Evolutionary conservation across 2,888 invertebrate genomes (phyloP).

Genomic region (Hydriomena furcata): DNA sequence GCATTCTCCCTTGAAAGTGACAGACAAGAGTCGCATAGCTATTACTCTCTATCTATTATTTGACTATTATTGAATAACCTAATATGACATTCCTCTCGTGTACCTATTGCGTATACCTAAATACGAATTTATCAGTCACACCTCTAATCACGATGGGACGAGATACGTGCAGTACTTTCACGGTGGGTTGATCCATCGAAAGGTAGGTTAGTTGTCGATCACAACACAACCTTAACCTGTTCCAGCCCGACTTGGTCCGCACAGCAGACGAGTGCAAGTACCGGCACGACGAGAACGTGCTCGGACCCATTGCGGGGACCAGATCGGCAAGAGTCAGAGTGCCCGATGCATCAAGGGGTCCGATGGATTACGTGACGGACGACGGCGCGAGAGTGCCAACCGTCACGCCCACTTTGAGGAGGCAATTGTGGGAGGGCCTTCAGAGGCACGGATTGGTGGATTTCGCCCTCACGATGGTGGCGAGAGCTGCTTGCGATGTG

Average conservation of each 20-base stretch:
- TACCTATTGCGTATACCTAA: too few species aligned
- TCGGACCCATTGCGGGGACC: conserved; percentile 54
- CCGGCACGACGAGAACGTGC: conserved; percentile 94
- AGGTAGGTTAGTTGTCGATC: too few species aligned
- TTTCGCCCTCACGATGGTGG: conserved; percentile 87
- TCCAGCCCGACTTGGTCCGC: conserved; percentile 66
- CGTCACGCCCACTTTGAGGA: conserved; percentile 86
- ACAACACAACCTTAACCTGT: too few species aligned
- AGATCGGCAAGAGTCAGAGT: conserved; percentile 82
- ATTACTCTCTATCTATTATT: too few species aligned
- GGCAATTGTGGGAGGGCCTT: conserved; percentile 86
- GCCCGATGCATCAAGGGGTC: conserved; percentile 83
- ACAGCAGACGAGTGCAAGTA: conserved; percentile 76
- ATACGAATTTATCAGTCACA: too few species aligned
- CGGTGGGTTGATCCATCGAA: too few species aligned
- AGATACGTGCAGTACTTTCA: too few species aligned
- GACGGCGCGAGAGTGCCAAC: conserved; percentile 92
- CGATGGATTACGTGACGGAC: conserved; percentile 88
- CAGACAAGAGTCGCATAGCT: too few species aligned
- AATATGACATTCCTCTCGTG: too few species aligned
- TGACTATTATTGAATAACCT: too few species aligned
- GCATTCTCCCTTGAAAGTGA: too few species aligned
- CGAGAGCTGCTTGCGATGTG: conserved; percentile 93
- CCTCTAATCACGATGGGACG: too few species aligned
- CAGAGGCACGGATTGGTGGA: conserved; percentile 85